Evolutionary conservation across 30 jellyfish, hydroid and myxozoan species (phyloP).

Genomic region (Sanderia malayensis): DNA sequence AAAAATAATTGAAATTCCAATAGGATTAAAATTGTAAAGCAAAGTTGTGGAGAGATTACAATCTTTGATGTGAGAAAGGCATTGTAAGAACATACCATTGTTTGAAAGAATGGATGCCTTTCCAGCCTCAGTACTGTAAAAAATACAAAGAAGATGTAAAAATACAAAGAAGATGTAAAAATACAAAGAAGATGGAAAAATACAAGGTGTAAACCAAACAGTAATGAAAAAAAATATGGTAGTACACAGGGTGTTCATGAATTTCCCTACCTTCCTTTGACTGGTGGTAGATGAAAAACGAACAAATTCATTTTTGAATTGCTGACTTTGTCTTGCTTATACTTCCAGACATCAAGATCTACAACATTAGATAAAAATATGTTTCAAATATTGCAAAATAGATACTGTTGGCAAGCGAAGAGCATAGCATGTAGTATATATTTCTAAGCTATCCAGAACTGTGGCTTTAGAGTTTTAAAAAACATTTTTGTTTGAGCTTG

Average conservation of each 20-base stretch:
- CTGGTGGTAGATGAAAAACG: constrained; percentile 55
- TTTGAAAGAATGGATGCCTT: constrained; percentile 33
- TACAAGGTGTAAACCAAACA: not conserved
- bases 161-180: not conserved
- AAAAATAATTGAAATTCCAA: too few relatives aligned
- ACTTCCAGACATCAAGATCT: constrained; percentile 54
- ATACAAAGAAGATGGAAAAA: not conserved
- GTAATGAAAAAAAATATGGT: too few relatives aligned
- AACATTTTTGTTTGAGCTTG: too few relatives aligned
- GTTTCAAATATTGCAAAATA: too few relatives aligned
- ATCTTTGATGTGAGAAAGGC: too few relatives aligned
- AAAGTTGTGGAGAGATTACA: too few relatives aligned
- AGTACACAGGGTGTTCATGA: not conserved
- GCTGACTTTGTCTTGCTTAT: constrained; percentile 3
- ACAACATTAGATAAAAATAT: not conserved
- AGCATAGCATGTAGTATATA: too few relatives aligned
- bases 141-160: too few relatives aligned
- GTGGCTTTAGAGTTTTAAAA: too few relatives aligned
- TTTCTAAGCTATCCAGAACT: too few relatives aligned
- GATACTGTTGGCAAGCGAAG: too few relatives aligned
- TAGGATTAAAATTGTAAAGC: too few relatives aligned
- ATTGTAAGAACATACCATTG: constrained; percentile 27
- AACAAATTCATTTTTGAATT: constrained; percentile 10
- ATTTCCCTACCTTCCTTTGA: constrained; percentile 51
- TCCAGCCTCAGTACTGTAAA: constrained; percentile 48